phyloP scores from a whole-genome alignment of 2,797 vertebrate genomes.

The Manis crassicaudata region DNA sequence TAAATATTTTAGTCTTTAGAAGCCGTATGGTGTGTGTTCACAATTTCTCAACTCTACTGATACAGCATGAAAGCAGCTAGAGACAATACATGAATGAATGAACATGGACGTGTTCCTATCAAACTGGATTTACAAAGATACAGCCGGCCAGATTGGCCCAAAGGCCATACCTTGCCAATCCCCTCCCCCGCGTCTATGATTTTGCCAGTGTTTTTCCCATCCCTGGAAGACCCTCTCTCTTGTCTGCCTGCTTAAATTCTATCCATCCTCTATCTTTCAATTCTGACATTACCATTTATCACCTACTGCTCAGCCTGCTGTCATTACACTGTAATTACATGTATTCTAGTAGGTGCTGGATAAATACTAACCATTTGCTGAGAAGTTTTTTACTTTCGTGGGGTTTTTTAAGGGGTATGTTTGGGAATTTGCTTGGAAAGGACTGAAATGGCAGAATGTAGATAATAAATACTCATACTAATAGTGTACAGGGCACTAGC shows the following conservation, averaged over 20 bases:
- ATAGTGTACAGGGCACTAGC: neutral
- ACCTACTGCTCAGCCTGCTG: neutral
- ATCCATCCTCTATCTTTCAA: neutral
- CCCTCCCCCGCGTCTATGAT: neutral
- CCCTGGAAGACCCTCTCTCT: neutral
- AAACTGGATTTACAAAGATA: constrained; percentile 51
- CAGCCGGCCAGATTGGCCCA: neutral
- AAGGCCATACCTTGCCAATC: neutral
- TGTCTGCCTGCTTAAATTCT: neutral
- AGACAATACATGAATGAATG: neutral
- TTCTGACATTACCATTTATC: neutral
- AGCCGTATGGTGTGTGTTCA: neutral
- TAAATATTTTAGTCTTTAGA: neutral
- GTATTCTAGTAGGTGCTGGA: neutral
- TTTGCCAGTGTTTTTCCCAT: neutral
- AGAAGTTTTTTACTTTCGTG: constrained; percentile 7
- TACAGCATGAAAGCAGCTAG: neutral
- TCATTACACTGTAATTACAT: neutral
- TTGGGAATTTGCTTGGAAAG: constrained; percentile 44
- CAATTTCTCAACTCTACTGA: neutral
- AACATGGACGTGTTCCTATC: neutral
- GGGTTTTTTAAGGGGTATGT: neutral
- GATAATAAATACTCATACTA: constrained; percentile 39
- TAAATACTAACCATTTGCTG: constrained; percentile 25
- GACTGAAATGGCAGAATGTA: neutral